phyloP scores from a whole-genome alignment of 2,888 invertebrate species.

The Chymomyza fuscimana region DNA sequence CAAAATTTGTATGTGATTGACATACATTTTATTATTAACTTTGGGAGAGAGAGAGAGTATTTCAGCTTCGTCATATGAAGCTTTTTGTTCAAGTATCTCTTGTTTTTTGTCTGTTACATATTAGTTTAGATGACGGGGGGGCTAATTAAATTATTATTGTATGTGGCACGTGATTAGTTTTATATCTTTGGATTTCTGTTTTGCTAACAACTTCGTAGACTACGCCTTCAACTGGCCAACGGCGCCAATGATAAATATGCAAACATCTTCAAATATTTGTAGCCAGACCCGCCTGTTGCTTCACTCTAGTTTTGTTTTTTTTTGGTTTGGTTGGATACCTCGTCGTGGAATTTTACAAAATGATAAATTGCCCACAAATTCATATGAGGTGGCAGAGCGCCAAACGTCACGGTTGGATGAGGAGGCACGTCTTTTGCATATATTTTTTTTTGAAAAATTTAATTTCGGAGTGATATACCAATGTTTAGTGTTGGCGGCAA shows the following conservation, averaged over 20 bases:
- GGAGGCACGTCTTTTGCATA: slow-evolving; percentile 49
- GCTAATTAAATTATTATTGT: slow-evolving; percentile 50
- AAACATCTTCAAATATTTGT: slow-evolving; percentile 50
- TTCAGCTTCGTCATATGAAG: slow-evolving; percentile 11
- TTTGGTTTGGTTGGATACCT: slow-evolving; percentile 11
- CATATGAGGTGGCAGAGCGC: slow-evolving; percentile 65
- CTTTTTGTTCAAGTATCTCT: neutral
- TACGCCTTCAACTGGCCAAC: slow-evolving; percentile 4
- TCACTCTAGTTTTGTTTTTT: slow-evolving; percentile 30
- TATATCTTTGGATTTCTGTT: slow-evolving; percentile 43
- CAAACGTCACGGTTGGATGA: slow-evolving; percentile 36
- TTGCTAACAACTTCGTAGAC: slow-evolving; percentile 32
- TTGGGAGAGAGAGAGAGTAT: neutral
- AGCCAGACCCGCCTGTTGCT: slow-evolving; percentile 44
- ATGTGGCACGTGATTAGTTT: slow-evolving; percentile 56
- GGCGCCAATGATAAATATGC: slow-evolving; percentile 36
- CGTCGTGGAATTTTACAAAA: slow-evolving; percentile 65
- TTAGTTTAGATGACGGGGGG: slow-evolving; percentile 18
- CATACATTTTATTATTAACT: no score
- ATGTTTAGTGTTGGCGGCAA: slow-evolving; percentile 41
- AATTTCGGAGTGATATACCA: slow-evolving; percentile 30
- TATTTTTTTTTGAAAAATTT: slow-evolving; percentile 41
- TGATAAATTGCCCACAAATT: slow-evolving; percentile 70
- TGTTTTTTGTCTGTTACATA: neutral
- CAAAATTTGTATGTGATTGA: no score